These are phyloP conservation scores for Lineus longissimus DNA, from an alignment of 1,140 invertebrate species.

Conservation along the genomic window DNA sequence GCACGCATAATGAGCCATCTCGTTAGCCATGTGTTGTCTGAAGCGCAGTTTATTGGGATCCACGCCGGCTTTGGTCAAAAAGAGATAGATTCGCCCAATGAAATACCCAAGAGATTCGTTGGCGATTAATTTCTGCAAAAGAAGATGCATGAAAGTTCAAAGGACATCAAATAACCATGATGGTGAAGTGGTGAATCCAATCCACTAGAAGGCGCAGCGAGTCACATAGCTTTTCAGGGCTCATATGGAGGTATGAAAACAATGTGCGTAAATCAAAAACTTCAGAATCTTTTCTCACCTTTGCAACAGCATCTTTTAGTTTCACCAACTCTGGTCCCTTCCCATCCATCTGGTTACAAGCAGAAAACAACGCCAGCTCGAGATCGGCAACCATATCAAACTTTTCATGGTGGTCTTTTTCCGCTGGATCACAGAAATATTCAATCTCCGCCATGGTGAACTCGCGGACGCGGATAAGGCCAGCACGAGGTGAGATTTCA, in stretches of 20 bases:
- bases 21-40: slow-evolving; percentile 97
- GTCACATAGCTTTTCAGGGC: not conserved
- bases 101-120: slow-evolving; percentile 98
- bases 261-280: no score
- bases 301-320: slow-evolving; percentile 54
- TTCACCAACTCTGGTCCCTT: slow-evolving; percentile 41
- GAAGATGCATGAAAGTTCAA: slow-evolving; percentile 13
- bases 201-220: no score
- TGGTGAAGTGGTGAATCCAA: not conserved
- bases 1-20: slow-evolving; percentile 99
- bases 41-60: slow-evolving; percentile 83
- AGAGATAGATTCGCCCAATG: slow-evolving; percentile 91
- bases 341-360: slow-evolving; percentile 87
- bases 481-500: slow-evolving; percentile 98
- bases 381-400: slow-evolving; percentile 74
- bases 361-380: slow-evolving; percentile 81
- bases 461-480: slow-evolving; percentile 88
- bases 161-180: not conserved
- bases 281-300: slow-evolving; percentile 46
- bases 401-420: slow-evolving; percentile 90
- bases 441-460: slow-evolving; percentile 99
- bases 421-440: slow-evolving; percentile 92
- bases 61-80: slow-evolving; percentile 83
- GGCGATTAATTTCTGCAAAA: slow-evolving; percentile 74
- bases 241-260: no score